phyloP scores from a whole-genome alignment of 2,797 vertebrate species.

The Allobates femoralis region DNA sequence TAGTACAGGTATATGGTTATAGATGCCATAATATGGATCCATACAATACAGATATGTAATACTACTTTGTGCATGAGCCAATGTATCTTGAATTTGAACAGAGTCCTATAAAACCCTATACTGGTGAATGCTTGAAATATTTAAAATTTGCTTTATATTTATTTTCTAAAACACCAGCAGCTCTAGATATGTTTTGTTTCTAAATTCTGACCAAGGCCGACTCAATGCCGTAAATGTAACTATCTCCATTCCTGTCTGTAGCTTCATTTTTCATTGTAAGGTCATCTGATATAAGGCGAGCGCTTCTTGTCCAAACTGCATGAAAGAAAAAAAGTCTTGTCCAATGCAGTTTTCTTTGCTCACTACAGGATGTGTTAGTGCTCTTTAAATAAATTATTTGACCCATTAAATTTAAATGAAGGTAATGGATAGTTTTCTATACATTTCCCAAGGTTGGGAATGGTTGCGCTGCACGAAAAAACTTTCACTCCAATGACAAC shows the following conservation, averaged over 20 bases:
- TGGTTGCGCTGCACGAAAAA: conserved; percentile 16
- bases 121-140: not conserved
- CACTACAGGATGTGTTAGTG: conserved; percentile 21
- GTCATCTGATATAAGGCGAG: conserved; percentile 17
- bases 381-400: conserved; percentile 51
- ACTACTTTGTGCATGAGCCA: not conserved
- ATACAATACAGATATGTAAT: too few relatives aligned
- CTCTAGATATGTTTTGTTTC: not conserved
- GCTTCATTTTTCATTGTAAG: conserved; percentile 29
- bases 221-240: not conserved
- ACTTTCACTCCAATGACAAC: not conserved
- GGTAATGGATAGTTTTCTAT: conserved; percentile 55
- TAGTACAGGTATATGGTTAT: too few relatives aligned
- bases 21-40: too few relatives aligned
- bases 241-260: not conserved
- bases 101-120: too few relatives aligned
- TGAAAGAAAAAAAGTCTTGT: conserved; percentile 29
- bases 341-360: conserved; percentile 31
- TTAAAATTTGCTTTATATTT: not conserved
- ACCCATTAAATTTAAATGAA: conserved; percentile 53
- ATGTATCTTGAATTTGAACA: too few relatives aligned
- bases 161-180: not conserved
- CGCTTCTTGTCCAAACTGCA: not conserved
- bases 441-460: conserved; percentile 24
- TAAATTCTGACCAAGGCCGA: not conserved